A percentile compares a stretch with the other conserved stretches of the same genome.
Conservation (phyloP, 2,797 vertebrate genomes). For the Neosilurus mollespiculum region DNA sequence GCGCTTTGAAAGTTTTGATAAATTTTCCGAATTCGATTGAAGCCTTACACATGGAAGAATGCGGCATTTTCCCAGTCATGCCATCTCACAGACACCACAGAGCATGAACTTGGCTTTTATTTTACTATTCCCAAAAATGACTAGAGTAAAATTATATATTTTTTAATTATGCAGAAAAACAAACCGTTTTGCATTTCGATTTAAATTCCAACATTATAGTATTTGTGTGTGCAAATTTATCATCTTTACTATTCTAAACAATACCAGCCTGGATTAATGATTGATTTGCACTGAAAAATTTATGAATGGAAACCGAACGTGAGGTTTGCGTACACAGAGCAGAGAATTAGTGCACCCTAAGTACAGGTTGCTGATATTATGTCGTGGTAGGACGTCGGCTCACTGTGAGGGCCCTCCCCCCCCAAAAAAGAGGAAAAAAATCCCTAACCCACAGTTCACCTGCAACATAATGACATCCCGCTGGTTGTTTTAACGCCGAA, state of each 20-base stretch:
- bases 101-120: background rate
- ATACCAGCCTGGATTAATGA: conserved; percentile 23
- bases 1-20: conserved; percentile 80
- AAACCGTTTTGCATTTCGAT: background rate
- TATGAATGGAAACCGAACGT: background rate
- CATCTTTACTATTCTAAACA: conserved; percentile 11
- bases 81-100: conserved; percentile 13
- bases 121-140: background rate
- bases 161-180: background rate
- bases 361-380: conserved; percentile 19
- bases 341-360: background rate
- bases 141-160: background rate
- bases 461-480: conserved; percentile 70
- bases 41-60: conserved; percentile 71
- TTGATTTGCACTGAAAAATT: conserved; percentile 29
- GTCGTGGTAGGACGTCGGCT: conserved; percentile 19
- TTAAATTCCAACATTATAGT: background rate
- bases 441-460: conserved; percentile 68
- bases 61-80: conserved; percentile 52
- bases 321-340: background rate
- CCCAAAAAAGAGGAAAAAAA: conserved; percentile 40
- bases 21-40: conserved; percentile 79
- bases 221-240: background rate
- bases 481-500: conserved; percentile 73
- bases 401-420: conserved; percentile 44